A percentile compares a stretch with the other conserved stretches of the same genome.
Evolutionary conservation across 1,140 invertebrate species (phyloP).

Genomic region (Acromyrmex charruanus): DNA sequence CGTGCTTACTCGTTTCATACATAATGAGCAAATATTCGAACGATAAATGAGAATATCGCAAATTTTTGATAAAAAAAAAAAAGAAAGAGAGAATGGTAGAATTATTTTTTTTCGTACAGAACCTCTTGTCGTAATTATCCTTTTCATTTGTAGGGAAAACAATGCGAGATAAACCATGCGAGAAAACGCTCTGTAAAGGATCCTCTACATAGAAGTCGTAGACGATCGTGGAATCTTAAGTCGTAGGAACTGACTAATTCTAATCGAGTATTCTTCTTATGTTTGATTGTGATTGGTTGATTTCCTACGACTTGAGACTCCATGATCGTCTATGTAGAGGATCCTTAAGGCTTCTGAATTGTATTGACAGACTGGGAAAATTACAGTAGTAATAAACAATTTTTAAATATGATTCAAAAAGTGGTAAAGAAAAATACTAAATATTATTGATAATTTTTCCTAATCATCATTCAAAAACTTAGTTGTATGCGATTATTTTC

Average conservation of each 20-base stretch:
- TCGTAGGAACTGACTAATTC: too few relatives aligned
- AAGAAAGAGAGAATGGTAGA: too few relatives aligned
- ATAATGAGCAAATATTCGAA: conserved; percentile 55
- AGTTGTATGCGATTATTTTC: neutral
- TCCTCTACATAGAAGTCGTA: too few relatives aligned
- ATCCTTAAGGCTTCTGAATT: neutral
- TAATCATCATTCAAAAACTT: neutral
- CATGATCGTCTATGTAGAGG: too few relatives aligned
- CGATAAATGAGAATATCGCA: conserved; percentile 29
- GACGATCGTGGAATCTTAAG: too few relatives aligned
- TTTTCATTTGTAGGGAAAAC: conserved; percentile 12
- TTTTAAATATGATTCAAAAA: neutral
- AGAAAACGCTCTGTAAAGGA: neutral
- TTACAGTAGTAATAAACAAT: neutral
- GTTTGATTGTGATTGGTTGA: too few relatives aligned
- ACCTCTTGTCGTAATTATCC: neutral
- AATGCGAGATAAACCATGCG: neutral
- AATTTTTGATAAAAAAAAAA: conserved; percentile 2
- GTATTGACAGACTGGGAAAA: neutral
- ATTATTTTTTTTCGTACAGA: neutral
- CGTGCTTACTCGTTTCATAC: neutral
- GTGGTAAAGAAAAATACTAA: neutral
- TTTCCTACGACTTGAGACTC: too few relatives aligned
- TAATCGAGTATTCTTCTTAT: too few relatives aligned
- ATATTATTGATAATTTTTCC: neutral